Evolutionary conservation across 53 echinoderm and acorn worm species (phyloP).

Genomic region (Antedon mediterranea): DNA sequence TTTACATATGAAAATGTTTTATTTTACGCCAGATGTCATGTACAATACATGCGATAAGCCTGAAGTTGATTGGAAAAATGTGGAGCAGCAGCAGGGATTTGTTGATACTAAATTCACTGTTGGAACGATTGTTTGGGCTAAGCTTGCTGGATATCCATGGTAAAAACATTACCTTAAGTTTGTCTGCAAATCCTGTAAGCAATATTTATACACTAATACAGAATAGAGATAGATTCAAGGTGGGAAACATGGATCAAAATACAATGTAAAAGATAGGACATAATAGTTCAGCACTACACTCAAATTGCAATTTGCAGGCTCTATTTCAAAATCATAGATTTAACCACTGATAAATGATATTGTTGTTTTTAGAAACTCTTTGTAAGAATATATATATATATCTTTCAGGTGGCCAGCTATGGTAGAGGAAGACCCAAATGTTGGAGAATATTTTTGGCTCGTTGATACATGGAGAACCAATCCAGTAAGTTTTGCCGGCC

Average conservation of each 20-base stretch:
- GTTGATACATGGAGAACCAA: conserved; percentile 8
- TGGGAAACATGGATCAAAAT: too few relatives aligned
- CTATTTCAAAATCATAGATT: too few relatives aligned
- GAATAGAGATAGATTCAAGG: too few relatives aligned
- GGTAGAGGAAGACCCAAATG: conserved; percentile 83
- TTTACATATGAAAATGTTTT: background rate
- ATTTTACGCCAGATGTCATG: conserved; percentile 22
- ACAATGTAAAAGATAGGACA: too few relatives aligned
- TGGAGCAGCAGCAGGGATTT: conserved; percentile 32
- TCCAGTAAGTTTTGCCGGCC: conserved; percentile 40
- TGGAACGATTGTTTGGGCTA: conserved; percentile 88
- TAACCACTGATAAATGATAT: too few relatives aligned
- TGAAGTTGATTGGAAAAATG: conserved; percentile 50
- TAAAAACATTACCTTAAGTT: conserved; percentile 3
- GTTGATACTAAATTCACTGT: conserved; percentile 72
- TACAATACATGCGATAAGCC: conserved; percentile 56
- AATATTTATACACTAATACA: too few relatives aligned
- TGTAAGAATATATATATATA: too few relatives aligned
- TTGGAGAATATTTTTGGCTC: conserved; percentile 29
- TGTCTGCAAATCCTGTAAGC: too few relatives aligned
- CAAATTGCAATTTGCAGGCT: too few relatives aligned
- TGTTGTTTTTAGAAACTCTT: too few relatives aligned
- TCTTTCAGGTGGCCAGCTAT: conserved; percentile 91
- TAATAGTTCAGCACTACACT: too few relatives aligned
- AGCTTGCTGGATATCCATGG: conserved; percentile 84